Evolutionary conservation across 2,797 vertebrate species (phyloP).

Genomic region (Serranus cabrilla): DNA sequence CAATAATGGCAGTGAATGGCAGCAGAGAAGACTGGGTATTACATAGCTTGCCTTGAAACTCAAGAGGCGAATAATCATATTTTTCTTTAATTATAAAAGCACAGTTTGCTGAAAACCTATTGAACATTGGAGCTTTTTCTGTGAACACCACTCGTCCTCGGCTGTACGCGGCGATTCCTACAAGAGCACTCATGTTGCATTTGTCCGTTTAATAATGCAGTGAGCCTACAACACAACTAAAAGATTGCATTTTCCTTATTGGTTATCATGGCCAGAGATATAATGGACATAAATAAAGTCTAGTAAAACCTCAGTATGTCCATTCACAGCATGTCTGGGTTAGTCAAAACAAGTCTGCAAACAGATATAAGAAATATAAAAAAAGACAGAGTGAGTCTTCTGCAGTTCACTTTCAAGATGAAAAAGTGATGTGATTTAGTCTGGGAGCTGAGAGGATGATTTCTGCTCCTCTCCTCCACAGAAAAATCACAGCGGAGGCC

Average conservation of each 20-base stretch:
- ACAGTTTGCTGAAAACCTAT: neutral
- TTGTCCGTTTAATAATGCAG: constrained; percentile 18
- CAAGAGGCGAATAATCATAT: neutral
- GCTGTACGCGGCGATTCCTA: neutral
- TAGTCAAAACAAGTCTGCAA: constrained; percentile 25
- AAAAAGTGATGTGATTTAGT: constrained; percentile 64
- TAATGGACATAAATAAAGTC: neutral
- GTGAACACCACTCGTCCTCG: neutral
- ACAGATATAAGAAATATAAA: constrained; percentile 30
- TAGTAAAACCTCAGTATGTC: constrained; percentile 24
- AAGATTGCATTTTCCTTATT: constrained; percentile 12
- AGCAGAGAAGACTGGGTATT: neutral
- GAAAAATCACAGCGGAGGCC: constrained; percentile 42
- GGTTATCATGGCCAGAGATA: neutral
- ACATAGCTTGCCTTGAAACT: neutral
- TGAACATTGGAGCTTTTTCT: neutral
- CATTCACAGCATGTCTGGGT: constrained; percentile 25
- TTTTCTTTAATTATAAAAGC: neutral
- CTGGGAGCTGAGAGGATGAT: constrained; percentile 54
- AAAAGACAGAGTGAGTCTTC: constrained; percentile 32
- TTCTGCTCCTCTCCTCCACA: constrained; percentile 59
- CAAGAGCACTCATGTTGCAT: neutral
- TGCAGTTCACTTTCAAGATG: constrained; percentile 47
- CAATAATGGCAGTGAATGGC: neutral
- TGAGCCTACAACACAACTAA: neutral